phyloP scores from a whole-genome alignment of 2,888 invertebrate genomes.

The Poecilobothrus nobilitatus region DNA sequence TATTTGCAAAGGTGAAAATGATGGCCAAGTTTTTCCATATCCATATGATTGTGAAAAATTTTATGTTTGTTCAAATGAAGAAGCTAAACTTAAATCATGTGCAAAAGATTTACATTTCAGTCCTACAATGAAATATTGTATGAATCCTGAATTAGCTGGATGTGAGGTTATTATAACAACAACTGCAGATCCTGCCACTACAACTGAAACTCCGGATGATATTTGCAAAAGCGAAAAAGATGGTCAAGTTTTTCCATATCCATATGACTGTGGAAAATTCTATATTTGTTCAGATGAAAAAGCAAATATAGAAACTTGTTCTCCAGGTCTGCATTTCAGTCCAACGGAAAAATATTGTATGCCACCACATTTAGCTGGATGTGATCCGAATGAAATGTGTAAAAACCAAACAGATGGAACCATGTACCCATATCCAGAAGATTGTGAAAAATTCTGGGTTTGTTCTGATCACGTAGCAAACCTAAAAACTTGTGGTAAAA shows the following conservation, averaged over 20 bases:
- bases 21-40: background rate
- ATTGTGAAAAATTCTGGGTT: background rate
- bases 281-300: background rate
- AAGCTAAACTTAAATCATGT: background rate
- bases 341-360: background rate
- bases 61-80: background rate
- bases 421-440: background rate
- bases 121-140: background rate
- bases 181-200: background rate
- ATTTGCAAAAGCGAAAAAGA: background rate
- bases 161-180: background rate
- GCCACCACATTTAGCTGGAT: background rate
- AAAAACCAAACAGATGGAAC: background rate
- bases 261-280: background rate
- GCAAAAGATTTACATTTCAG: background rate
- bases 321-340: background rate
- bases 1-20: background rate
- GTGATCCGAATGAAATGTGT: background rate
- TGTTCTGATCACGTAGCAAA: background rate
- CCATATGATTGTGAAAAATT: background rate
- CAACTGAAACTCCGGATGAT: background rate
- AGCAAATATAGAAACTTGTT: background rate
- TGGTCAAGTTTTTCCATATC: background rate
- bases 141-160: background rate
- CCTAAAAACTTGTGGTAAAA: background rate